These are phyloP conservation scores for Hepsetus odoe DNA, from an alignment of 2,113 vertebrate species.

Conservation along the genomic window DNA sequence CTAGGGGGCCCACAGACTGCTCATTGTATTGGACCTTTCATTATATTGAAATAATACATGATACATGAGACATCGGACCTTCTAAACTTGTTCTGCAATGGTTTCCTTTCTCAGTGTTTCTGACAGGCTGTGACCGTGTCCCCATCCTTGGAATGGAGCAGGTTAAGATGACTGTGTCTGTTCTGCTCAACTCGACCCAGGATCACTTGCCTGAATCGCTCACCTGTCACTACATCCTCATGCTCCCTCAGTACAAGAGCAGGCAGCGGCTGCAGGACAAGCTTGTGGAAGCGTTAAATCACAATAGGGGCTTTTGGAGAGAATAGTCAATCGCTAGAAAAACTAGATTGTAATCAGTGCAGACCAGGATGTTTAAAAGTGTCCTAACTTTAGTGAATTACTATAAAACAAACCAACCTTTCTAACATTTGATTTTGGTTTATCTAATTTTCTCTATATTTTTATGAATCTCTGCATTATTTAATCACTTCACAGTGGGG, in stretches of 20 bases:
- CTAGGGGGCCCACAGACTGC: too few relatives aligned
- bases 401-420: too few relatives aligned
- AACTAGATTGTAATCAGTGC: neutral
- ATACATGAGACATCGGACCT: neutral
- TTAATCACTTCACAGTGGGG: too few relatives aligned
- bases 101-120: conserved; percentile 72
- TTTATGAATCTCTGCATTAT: too few relatives aligned
- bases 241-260: conserved; percentile 71
- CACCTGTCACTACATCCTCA: conserved; percentile 69
- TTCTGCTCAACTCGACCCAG: conserved; percentile 59
- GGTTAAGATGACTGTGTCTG: conserved; percentile 70
- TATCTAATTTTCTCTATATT: too few relatives aligned
- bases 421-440: too few relatives aligned
- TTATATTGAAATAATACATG: too few relatives aligned
- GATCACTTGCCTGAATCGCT: conserved; percentile 70
- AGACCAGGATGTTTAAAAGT: neutral
- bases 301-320: conserved; percentile 74
- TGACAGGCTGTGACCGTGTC: conserved; percentile 78
- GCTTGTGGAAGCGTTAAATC: conserved; percentile 72
- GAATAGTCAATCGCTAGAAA: neutral
- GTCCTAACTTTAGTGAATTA: neutral
- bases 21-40: too few relatives aligned
- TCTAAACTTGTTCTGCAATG: neutral
- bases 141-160: conserved; percentile 67
- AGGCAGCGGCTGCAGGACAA: conserved; percentile 66